Base-by-base conservation (phyloP, 2,113 vertebrate species). In the Chaenogobius annularis region DNA sequence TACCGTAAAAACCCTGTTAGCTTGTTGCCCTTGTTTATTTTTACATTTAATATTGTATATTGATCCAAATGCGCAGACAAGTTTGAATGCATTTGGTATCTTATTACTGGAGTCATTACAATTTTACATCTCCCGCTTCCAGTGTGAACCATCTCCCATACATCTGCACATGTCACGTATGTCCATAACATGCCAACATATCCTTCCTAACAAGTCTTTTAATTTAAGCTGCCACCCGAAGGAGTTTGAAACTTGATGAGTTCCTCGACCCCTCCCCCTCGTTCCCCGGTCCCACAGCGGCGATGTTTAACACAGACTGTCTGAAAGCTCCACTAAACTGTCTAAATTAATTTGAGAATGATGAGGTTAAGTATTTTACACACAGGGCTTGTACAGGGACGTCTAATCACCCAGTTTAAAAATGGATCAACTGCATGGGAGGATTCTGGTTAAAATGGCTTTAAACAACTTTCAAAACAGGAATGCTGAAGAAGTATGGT, bases 211-310 rank as follows among this genome's bases (percentile, higher is more conserved):
- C 79, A 85, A 73, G 81, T 78, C 71, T 75, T 82, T 85, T 85
- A 72, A 83, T 85, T 81, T 75, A 70, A 85, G 79, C 52, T 65
- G 12, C 73, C 66, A 55, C 73, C 71, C 75, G 31, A 68, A 22
- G 80, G 80, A 83, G 72, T 84, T 73, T 73, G 66, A 83, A 80
- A 81, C 80, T 79, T 72, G 78, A 86, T 84, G 86, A 81, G 73
- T 83, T 79, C 68, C 61, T 22, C 55, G 14, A 70, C 74, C 70
- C 47, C 22, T 15, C 5, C 17, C 59, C 70, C 54, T 5, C 17
- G 10, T 43, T 20, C 43, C 43, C 0, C 2, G 35, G 48, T 85
- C 80, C 78, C 83, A 72, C 67, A 3, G 56, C 37, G 10, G 66
- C 37, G 70, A 80, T 87, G 75, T 79, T 79, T 85, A 48, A 79